Conservation (phyloP, 2,113 vertebrate species). For the Apus apus region DNA sequence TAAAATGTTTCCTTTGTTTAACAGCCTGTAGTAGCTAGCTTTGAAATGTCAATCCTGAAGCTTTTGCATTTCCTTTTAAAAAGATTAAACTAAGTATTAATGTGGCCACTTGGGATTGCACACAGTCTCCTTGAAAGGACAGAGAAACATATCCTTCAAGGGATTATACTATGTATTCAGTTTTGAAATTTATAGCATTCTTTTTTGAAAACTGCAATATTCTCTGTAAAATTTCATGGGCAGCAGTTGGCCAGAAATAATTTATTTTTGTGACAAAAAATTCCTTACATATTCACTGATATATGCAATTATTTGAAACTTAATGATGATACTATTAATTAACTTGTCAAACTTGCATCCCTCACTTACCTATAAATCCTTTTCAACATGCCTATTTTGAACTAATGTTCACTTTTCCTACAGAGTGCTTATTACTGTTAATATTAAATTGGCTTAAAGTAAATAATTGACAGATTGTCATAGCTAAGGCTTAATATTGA, state of each 20-base stretch:
- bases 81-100: constrained; percentile 7
- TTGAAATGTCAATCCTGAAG: background rate
- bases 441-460: background rate
- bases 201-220: background rate
- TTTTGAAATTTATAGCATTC: background rate
- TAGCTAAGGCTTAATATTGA: background rate
- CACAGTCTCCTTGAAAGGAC: background rate
- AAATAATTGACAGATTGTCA: background rate
- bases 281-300: background rate
- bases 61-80: constrained; percentile 17
- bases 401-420: background rate
- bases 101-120: background rate
- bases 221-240: background rate
- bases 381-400: background rate
- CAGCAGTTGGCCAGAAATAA: background rate
- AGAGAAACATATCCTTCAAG: background rate
- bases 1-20: background rate
- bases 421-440: background rate
- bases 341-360: background rate
- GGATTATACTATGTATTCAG: background rate
- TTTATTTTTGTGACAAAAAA: background rate
- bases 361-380: background rate
- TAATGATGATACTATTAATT: background rate
- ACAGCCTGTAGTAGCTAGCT: background rate
- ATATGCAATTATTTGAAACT: background rate